Conservation (phyloP, 2,797 vertebrate species). For the Urosaurus nigricauda region DNA sequence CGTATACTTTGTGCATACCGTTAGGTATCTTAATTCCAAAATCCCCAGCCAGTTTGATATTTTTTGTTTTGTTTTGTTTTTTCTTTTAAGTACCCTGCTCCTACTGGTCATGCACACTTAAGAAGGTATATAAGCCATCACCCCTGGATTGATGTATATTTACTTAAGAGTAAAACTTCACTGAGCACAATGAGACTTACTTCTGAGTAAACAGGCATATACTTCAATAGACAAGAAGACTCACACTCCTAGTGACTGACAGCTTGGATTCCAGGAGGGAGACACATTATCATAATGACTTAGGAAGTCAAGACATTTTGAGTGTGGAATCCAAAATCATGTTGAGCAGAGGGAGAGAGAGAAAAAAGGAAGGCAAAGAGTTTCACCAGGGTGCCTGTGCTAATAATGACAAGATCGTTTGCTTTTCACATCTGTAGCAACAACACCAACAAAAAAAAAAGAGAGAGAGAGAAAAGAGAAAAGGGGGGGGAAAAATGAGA, state of each 20-base stretch:
- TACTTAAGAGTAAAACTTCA: not conserved
- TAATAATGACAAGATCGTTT: slow-evolving; percentile 72
- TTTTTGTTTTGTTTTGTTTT: not conserved
- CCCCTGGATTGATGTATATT: not conserved
- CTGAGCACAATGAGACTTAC: not conserved
- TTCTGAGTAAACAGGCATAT: not conserved
- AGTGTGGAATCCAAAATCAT: slow-evolving; percentile 32
- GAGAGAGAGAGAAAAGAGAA: too few species aligned
- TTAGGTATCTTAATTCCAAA: not conserved
- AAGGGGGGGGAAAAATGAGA: slow-evolving; percentile 61
- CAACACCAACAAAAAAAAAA: not conserved
- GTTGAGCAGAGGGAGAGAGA: not conserved
- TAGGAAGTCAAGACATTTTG: slow-evolving; percentile 23
- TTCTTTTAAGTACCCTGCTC: too few species aligned
- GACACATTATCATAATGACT: slow-evolving; percentile 36
- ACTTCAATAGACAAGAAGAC: slow-evolving; percentile 15
- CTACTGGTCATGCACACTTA: not conserved
- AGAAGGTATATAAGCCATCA: not conserved
- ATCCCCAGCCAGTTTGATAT: not conserved
- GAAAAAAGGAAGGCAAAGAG: slow-evolving; percentile 13
- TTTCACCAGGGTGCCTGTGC: slow-evolving; percentile 68
- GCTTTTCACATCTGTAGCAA: slow-evolving; percentile 75
- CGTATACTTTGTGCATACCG: not conserved
- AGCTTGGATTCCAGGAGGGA: not conserved
- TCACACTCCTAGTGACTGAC: not conserved